These are phyloP conservation scores for Hartigia nigra DNA, from an alignment of 2,888 invertebrate genomes.

Conservation along the genomic window DNA sequence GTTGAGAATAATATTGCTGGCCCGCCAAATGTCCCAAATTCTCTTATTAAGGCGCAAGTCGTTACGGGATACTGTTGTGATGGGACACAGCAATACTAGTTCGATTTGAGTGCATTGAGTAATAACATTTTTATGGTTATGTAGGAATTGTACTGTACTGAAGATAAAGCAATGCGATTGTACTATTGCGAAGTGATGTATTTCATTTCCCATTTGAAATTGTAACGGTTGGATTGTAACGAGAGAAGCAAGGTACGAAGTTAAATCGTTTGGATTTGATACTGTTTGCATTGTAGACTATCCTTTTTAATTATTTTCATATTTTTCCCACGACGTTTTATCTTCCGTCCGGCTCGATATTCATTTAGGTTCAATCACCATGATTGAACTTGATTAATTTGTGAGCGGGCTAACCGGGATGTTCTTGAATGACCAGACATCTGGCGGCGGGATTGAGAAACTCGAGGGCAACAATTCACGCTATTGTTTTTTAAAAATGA, in stretches of 20 bases:
- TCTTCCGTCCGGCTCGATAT: neutral
- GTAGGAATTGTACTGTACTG: neutral
- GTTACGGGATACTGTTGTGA: constrained; percentile 3
- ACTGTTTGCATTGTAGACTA: neutral
- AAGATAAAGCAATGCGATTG: neutral
- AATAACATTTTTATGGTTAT: neutral
- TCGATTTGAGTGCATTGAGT: constrained; percentile 14
- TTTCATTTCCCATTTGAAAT: neutral
- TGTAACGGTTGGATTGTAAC: neutral
- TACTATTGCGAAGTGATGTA: neutral
- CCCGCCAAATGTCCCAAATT: constrained; percentile 34
- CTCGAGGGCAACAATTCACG: neutral
- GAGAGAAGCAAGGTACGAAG: neutral
- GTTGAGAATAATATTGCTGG: constrained; percentile 24
- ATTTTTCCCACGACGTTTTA: neutral
- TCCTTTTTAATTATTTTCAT: neutral
- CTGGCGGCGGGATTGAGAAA: neutral
- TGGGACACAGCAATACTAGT: neutral
- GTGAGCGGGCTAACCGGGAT: neutral
- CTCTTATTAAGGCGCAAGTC: constrained; percentile 32
- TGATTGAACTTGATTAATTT: neutral
- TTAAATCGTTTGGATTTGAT: neutral
- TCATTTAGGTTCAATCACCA: neutral
- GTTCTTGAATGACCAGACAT: neutral
- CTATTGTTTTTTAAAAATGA: neutral